Base-by-base conservation (phyloP, 2,797 vertebrate genomes). In the Numenius phaeopus region DNA sequence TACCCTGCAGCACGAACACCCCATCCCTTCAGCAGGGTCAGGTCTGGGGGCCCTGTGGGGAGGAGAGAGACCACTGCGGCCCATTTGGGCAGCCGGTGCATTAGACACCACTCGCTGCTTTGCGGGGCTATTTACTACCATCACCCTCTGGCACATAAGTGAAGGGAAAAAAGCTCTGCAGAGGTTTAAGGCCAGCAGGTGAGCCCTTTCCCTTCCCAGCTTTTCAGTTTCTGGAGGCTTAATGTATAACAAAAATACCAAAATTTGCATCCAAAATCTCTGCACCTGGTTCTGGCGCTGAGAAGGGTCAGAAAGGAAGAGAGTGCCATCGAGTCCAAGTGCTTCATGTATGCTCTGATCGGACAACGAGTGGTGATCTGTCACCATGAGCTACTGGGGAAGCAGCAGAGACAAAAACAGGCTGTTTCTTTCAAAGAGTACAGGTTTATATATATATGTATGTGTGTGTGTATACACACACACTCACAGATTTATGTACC, bases 111-210 rank as follows among this genome's bases (percentile, higher is more conserved):
- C 65, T 22, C 1, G 3, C 15, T 18, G 42, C 24, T 73, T 3
- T 30, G n/a, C 1, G 11, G 70, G 49, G 30, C 59, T 64, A 1
- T 44, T 44, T 5, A 5, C 59, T 67, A 19, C 54, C 65, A 13
- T 4, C 44, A 0, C 21, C 8, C 37, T 1, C 10, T 3, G 2
- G n/a, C 37, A 14, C 23, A 0, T 1, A 14, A 57, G 14, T 15
- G 47, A 62, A 14, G 44, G 55, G n/a, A 1, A 44, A 52, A 54
- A 15, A 16, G 12, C 39, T 40, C 26, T 54, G 65, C 84, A 26
- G 49, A 83, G 8, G 5, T 12, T 34, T 22, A 26, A 26, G 50
- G 42, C 27, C 52, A 61, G 64, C 27, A 62, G 39, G 44, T 37
- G 15, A 73, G 3, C 11, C 27, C 39, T 13, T 29, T 42, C 23